Base-by-base conservation (phyloP, 1,140 invertebrate genomes). In the Rhynchophorus ferrugineus region DNA sequence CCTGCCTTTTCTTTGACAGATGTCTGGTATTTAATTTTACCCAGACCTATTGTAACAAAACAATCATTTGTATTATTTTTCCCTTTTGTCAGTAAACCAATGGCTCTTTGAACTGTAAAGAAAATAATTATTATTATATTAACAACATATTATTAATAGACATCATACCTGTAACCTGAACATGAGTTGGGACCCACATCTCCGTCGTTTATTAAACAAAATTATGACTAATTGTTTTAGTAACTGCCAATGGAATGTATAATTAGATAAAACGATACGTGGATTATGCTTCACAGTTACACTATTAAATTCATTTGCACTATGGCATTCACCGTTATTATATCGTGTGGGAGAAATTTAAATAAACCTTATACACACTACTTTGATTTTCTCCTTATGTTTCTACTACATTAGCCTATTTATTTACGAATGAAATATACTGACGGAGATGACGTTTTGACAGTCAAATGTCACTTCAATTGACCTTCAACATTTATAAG, bases 1-100 rank as follows among this genome's bases (percentile, higher is more conserved):
- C 75, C 71, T 13, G 86, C 79, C 74, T 92, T 93, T 70, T 95
- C 88, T 72, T 95, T 94, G 50, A 94, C 83, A 39, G 92, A 95
- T 37, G 93, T 96, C 73, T 94, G 91, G 71, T 90, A 96, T 76
- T 94, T 95, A 68, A 94, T 91, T 75, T 95, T 95, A 17, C 91
- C 92, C 58, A 95, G 75, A 20, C 81, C 87, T 65, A 96, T 95
- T 44, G 90, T 93, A 63, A 95, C 92, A 78, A 94, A 95, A 65
- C 88, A 91, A 76, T 95, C 91, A 78, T 94, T 94, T 61, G 88
- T 91, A 63, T 87, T 87, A 74, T 91, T 83, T 77, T 90, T 91
- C 60, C 89, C 89, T 78, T 91, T 92, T 22, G 81, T 81, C 20
- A 89, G 62, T 38, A 89, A 70, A 57, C 79, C 81, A 61, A 77